A percentile compares a stretch with the other conserved stretches of the same genome.
Evolutionary conservation across 2,797 vertebrate species (phyloP).

Genomic region (Acropternis orthonyx): DNA sequence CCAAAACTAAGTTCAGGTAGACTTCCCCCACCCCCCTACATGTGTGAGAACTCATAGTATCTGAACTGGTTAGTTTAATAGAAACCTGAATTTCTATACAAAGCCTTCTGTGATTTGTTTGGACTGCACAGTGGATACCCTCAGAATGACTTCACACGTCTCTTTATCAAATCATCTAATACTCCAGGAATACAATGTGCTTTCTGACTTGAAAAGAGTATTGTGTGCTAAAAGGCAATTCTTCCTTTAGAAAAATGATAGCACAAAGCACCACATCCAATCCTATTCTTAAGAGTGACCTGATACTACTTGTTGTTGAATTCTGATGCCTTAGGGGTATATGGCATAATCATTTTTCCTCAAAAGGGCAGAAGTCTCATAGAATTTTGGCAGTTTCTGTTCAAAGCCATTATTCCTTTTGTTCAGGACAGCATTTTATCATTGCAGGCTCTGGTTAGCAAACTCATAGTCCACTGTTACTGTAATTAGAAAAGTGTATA

Average conservation of each 20-base stretch:
- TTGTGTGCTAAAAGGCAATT: background rate
- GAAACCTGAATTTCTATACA: background rate
- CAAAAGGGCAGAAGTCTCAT: background rate
- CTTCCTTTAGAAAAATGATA: background rate
- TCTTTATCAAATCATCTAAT: background rate
- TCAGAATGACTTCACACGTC: background rate
- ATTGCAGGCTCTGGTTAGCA: background rate
- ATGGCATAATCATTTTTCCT: background rate
- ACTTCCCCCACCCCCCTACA: no score
- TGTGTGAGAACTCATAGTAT: background rate
- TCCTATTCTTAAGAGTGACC: background rate
- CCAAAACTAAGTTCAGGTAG: background rate
- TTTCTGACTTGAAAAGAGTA: background rate
- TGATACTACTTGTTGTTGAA: background rate
- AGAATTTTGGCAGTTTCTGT: background rate
- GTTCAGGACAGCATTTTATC: background rate
- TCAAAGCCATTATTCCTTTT: background rate
- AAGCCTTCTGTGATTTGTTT: background rate
- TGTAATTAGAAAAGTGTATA: background rate
- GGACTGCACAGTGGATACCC: background rate
- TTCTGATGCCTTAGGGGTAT: background rate
- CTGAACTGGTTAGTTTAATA: background rate
- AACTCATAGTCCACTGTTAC: background rate
- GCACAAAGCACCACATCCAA: background rate
- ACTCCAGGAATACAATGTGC: background rate